Evolutionary conservation across 53 echinoderm and acorn worm genomes (phyloP).

Genomic region (Arbacia lixula): DNA sequence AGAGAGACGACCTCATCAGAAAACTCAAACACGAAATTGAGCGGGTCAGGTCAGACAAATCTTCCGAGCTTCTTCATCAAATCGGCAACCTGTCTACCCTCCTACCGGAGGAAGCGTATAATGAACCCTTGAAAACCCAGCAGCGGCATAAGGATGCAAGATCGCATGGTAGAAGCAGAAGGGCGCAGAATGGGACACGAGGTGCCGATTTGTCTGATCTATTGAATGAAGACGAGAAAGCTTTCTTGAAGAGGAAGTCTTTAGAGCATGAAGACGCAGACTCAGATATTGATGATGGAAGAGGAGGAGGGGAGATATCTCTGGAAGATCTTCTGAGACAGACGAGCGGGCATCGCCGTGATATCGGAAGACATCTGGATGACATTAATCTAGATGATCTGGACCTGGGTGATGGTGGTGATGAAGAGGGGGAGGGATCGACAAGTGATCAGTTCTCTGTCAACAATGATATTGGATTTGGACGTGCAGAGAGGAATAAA

Average conservation of each 20-base stretch:
- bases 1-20: constrained; percentile 76
- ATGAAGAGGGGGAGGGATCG: constrained; percentile 5
- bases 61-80: constrained; percentile 71
- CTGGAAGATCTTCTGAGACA: constrained; percentile 63
- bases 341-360: constrained; percentile 47
- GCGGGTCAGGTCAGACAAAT: constrained; percentile 62
- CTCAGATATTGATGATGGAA: neutral
- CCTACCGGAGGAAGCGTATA: constrained; percentile 68
- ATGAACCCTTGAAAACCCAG: constrained; percentile 57
- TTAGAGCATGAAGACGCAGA: constrained; percentile 3
- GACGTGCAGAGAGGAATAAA: constrained; percentile 10
- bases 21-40: constrained; percentile 77
- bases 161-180: neutral
- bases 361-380: neutral
- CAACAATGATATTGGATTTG: constrained; percentile 23
- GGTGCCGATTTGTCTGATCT: constrained; percentile 19
- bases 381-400: constrained; percentile 44
- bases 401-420: neutral
- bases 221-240: constrained; percentile 19
- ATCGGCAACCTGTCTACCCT: constrained; percentile 69
- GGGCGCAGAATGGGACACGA: constrained; percentile 8
- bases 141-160: neutral
- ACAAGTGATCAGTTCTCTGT: constrained; percentile 32
- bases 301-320: constrained; percentile 59
- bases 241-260: constrained; percentile 37